Percentiles rank a stretch among this genome's conserved stretches.
Conservation (phyloP, 2,888 invertebrate species). For the Altica lythri region DNA sequence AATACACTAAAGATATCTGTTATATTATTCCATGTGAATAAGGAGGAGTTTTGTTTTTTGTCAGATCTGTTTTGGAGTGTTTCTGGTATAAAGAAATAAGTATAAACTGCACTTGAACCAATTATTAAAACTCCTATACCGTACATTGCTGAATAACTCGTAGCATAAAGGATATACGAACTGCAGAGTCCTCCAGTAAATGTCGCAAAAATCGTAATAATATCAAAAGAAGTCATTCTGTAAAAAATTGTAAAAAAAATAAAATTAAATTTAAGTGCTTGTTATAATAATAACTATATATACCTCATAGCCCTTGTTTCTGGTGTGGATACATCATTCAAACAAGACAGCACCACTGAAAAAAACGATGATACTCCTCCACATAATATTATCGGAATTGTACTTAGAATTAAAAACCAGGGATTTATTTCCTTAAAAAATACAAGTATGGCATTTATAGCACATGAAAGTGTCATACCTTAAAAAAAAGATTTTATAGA, state of each 20-base stretch:
- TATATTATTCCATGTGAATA: background rate
- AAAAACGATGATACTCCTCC: conserved; percentile 7
- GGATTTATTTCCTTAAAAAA: conserved; percentile 11
- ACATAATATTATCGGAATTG: conserved; percentile 6
- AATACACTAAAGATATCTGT: conserved; percentile 1
- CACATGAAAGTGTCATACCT: conserved; percentile 3
- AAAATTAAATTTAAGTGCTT: no score
- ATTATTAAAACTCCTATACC: background rate
- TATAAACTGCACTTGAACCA: background rate
- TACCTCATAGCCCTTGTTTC: conserved; percentile 13
- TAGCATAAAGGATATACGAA: conserved; percentile 4
- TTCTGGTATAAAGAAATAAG: conserved; percentile 7
- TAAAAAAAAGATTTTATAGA: no score
- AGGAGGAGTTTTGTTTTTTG: background rate
- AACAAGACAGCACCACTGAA: background rate
- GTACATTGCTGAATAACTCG: conserved; percentile 1
- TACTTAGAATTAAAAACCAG: conserved; percentile 3
- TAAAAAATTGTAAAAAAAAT: background rate
- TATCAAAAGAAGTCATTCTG: conserved; percentile 7
- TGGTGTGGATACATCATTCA: conserved; percentile 11
- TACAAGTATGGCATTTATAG: background rate
- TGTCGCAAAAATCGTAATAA: background rate
- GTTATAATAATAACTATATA: background rate
- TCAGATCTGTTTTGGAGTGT: background rate
- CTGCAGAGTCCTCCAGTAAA: background rate